phyloP scores from a whole-genome alignment of 2,797 vertebrate species.

The Numenius phaeopus region DNA sequence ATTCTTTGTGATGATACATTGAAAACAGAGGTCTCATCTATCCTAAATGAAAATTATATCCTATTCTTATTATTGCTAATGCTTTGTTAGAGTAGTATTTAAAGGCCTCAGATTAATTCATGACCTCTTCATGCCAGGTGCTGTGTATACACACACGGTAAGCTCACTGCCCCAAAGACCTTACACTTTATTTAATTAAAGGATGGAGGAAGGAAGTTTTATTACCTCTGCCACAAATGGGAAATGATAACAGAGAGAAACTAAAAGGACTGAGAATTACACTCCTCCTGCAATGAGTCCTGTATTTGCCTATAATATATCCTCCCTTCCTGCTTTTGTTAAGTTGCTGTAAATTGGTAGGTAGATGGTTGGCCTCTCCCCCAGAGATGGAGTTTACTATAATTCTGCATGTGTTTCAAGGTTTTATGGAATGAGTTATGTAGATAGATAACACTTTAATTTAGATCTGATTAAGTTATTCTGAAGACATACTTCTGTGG shows the following conservation, averaged over 20 bases:
- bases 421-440: conserved; percentile 9
- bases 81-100: conserved; percentile 16
- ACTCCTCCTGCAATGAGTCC: conserved; percentile 26
- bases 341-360: conserved; percentile 54
- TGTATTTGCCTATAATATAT: conserved; percentile 64
- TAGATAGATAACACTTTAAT: conserved; percentile 20
- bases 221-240: conserved; percentile 65
- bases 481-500: neutral
- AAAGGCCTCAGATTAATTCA: conserved; percentile 37
- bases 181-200: conserved; percentile 64
- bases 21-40: conserved; percentile 14
- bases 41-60: conserved; percentile 45
- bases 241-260: conserved; percentile 67
- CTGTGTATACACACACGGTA: neutral
- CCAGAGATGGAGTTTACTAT: neutral
- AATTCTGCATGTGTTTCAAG: conserved; percentile 39
- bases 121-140: neutral
- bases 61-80: conserved; percentile 32
- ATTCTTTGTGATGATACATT: neutral
- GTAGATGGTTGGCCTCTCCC: conserved; percentile 36
- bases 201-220: conserved; percentile 68
- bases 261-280: conserved; percentile 58
- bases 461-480: conserved; percentile 43
- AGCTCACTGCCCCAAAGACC: conserved; percentile 52
- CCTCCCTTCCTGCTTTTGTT: conserved; percentile 72